These are phyloP conservation scores for Pogonomyrmex californicus DNA, from an alignment of 1,140 invertebrate genomes.

Conservation along the genomic window DNA sequence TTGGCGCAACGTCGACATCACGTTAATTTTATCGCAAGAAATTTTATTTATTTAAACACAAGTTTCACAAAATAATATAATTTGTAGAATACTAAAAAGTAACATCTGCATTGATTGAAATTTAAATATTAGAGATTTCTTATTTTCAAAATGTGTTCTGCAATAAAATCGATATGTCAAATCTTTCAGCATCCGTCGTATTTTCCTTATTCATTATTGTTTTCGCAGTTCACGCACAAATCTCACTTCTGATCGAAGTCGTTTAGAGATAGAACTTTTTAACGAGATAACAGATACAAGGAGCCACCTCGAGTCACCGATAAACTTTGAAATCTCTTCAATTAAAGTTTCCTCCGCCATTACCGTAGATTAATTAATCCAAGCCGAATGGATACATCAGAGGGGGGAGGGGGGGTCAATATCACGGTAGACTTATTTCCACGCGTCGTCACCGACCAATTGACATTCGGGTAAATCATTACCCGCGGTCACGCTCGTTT, in stretches of 20 bases:
- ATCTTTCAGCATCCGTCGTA: too few species aligned
- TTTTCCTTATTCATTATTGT: background rate
- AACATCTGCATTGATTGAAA: background rate
- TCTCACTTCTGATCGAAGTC: background rate
- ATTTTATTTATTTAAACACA: background rate
- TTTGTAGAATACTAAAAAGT: background rate
- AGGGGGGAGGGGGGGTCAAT: background rate
- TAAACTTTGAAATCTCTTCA: background rate
- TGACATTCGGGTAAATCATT: constrained; percentile 15
- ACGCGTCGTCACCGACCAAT: background rate
- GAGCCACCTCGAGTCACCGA: background rate
- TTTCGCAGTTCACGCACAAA: background rate
- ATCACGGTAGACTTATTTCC: constrained; percentile 21
- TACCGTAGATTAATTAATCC: background rate
- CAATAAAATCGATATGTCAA: background rate
- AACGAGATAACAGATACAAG: background rate
- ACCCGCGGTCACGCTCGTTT: background rate
- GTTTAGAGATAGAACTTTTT: background rate
- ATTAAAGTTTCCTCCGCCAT: background rate
- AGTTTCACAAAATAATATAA: background rate
- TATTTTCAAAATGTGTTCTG: too few species aligned
- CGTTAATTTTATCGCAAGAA: background rate
- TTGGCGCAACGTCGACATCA: background rate
- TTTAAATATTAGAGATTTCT: background rate
- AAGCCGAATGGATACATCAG: background rate